phyloP scores from a whole-genome alignment of 2,113 vertebrate genomes.

The Azemiops feae region DNA sequence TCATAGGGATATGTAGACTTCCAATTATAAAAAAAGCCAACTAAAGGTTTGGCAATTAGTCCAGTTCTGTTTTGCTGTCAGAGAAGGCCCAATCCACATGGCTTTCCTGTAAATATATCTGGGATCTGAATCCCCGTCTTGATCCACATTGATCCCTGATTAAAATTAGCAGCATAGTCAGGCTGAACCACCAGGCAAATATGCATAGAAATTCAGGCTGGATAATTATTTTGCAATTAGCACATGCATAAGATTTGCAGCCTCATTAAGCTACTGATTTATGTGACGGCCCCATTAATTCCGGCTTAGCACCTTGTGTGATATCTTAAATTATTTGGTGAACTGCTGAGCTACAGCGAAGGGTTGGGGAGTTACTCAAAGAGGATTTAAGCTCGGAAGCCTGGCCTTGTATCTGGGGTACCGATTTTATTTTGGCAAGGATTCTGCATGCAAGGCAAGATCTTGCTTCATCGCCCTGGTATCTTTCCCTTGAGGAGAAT shows the following conservation, averaged over 20 bases:
- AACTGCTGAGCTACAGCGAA: neutral
- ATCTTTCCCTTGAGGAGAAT: neutral
- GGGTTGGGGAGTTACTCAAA: neutral
- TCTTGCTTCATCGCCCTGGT: neutral
- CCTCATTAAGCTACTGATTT: neutral
- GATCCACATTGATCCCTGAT: neutral
- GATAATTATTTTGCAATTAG: neutral
- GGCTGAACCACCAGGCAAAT: neutral
- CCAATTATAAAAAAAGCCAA: neutral
- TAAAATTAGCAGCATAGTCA: neutral
- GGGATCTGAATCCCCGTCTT: neutral
- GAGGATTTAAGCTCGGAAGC: neutral
- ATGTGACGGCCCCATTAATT: neutral
- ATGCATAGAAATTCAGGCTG: neutral
- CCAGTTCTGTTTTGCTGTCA: neutral
- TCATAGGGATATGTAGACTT: neutral
- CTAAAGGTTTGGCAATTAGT: neutral
- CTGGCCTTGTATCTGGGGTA: rapidly evolving
- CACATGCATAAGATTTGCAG: neutral
- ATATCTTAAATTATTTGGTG: neutral
- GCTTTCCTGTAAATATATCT: neutral
- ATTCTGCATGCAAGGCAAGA: rapidly evolving
- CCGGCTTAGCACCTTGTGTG: neutral
- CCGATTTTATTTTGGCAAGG: neutral
- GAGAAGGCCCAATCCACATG: neutral